Percentiles rank a stretch among this genome's conserved stretches.
Evolutionary conservation across 2,888 invertebrate genomes (phyloP).

Genomic region (Torymus auratus): DNA sequence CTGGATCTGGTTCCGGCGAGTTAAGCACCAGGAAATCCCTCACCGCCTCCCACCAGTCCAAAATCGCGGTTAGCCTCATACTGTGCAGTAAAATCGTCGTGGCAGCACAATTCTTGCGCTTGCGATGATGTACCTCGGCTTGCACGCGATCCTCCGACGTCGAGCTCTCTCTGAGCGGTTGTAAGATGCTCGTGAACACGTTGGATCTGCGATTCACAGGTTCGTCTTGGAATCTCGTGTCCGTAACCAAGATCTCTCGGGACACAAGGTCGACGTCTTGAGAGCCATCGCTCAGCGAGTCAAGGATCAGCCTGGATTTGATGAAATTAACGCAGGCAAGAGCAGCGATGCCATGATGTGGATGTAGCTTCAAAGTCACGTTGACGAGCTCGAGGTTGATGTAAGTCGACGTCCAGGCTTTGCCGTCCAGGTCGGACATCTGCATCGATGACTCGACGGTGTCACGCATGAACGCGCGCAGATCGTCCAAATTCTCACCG

Average conservation of each 20-base stretch:
- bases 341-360: slow-evolving; percentile 79
- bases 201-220: slow-evolving; percentile 87
- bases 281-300: slow-evolving; percentile 91
- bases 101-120: slow-evolving; percentile 83
- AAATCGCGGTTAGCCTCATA: slow-evolving; percentile 94
- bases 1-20: slow-evolving; percentile 70
- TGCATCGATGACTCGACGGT: slow-evolving; percentile 63
- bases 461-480: slow-evolving; percentile 73
- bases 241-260: slow-evolving; percentile 90
- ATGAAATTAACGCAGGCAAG: slow-evolving; percentile 95
- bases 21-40: slow-evolving; percentile 85
- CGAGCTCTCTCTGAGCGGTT: slow-evolving; percentile 82
- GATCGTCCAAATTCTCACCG: slow-evolving; percentile 88
- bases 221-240: slow-evolving; percentile 83
- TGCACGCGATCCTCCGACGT: slow-evolving; percentile 81
- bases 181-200: slow-evolving; percentile 92
- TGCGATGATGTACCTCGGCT: slow-evolving; percentile 87
- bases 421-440: slow-evolving; percentile 64
- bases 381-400: slow-evolving; percentile 90
- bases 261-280: slow-evolving; percentile 96
- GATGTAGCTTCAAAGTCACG: slow-evolving; percentile 86
- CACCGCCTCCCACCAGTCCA: slow-evolving; percentile 95
- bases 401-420: slow-evolving; percentile 88
- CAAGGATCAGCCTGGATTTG: slow-evolving; percentile 90
- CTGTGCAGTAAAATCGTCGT: slow-evolving; percentile 95